Evolutionary conservation across 2,797 vertebrate genomes (phyloP), one percentile per base, ranked within the genome.

Genomic region (Scomberomorus guttatus): DNA sequence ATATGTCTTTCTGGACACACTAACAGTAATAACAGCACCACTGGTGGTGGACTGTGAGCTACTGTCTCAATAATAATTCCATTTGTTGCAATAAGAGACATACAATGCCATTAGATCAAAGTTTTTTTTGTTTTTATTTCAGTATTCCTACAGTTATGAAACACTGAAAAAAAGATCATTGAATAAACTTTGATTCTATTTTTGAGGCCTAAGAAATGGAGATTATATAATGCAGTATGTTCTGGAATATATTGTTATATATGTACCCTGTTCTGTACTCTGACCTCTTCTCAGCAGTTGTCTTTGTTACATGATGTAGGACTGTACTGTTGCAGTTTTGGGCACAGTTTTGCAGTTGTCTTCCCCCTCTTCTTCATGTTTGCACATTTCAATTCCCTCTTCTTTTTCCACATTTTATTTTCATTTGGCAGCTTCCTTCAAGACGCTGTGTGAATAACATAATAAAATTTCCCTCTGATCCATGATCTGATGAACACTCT

Each of bases 391-490:
- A 60, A n/a, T 62, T 48, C 32, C 39, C n/a, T 46, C 25, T 62
- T 67, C 1, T 55, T 61, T 81, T 76, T 66, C 24, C 62, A 74
- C 44, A 58, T 81, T 81, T 82, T 22, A 61, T 84, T 90, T 84
- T 80, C 42, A 74, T 80, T 83, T 77, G 81, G 54, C 81, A 77
- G 65, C 69, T 73, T 79, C 78, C 66, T 82, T 72, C 18, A 55
- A 62, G 59, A 70, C 2, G n/a, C 50, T 67, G 67, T 77, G 76
- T 83, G 85, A 89, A 91, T 75, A 80, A 65, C 52, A 85, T 1
- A n/a, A n/a, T n/a, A n/a, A n/a, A n/a, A 39, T 67, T 85, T 85
- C 55, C 48, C 17, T 92, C 57, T 78, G 86, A 92, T 92, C 44
- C 66, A 52, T 67, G 80, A 83, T 87, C 62, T 81, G 48, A 86